These are phyloP conservation scores for Numenius phaeopus DNA, from an alignment of 2,797 vertebrate species.

Conservation along the genomic window DNA sequence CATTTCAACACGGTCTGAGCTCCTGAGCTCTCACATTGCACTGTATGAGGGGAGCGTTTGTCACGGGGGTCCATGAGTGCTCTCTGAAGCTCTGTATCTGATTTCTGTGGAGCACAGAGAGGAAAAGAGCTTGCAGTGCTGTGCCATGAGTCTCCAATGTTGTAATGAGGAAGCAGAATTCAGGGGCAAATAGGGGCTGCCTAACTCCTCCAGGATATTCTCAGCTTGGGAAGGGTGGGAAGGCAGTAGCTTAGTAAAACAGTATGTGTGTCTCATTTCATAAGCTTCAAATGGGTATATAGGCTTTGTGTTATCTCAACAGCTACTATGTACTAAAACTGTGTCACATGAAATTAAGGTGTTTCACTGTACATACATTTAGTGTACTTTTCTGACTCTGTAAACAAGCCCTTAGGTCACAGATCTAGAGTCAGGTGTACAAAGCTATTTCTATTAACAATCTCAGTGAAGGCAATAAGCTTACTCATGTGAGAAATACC, in stretches of 20 bases:
- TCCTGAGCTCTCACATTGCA: background rate
- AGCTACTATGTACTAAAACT: background rate
- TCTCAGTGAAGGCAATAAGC: background rate
- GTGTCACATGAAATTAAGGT: background rate
- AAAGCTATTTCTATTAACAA: background rate
- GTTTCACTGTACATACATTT: background rate
- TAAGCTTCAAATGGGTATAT: background rate
- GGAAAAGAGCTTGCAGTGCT: background rate
- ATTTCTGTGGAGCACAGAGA: background rate
- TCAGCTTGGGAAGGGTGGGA: background rate
- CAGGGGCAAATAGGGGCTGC: background rate
- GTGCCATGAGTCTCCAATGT: accelerated
- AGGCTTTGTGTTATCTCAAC: background rate
- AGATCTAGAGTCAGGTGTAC: background rate
- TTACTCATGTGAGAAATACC: background rate
- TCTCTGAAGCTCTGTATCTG: background rate
- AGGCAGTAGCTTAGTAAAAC: background rate
- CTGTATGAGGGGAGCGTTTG: background rate
- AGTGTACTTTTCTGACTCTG: background rate
- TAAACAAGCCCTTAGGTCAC: background rate
- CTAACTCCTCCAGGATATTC: background rate
- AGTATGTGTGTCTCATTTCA: accelerated
- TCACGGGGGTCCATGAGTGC: background rate
- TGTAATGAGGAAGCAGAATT: background rate
- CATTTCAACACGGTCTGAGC: background rate